Conservation (phyloP, 2,888 invertebrate genomes). For the Itoplectis maculator region DNA sequence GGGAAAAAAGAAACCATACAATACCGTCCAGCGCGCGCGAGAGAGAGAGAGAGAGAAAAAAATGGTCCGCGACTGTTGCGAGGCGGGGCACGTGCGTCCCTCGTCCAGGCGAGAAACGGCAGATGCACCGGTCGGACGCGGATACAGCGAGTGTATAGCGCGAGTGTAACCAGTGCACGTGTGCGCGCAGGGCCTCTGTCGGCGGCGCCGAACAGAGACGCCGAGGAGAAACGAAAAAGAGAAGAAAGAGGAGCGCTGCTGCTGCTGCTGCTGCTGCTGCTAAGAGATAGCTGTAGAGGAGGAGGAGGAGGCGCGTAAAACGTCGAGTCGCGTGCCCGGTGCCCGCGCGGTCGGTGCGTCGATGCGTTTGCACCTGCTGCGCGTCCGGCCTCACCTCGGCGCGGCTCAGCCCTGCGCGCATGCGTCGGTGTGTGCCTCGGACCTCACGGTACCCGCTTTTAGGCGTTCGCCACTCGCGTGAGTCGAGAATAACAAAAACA, state of each 20-base stretch:
- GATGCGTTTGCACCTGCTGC: conserved; percentile 76
- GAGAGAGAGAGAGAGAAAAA: not conserved
- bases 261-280: too few species aligned
- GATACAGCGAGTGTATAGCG: too few species aligned
- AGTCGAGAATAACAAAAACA: too few species aligned
- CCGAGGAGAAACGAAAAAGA: not conserved
- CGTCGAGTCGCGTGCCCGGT: conserved; percentile 77
- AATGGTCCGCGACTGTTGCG: conserved; percentile 43
- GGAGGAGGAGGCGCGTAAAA: conserved; percentile 40
- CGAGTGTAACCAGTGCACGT: conserved; percentile 43
- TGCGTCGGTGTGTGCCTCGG: conserved; percentile 18
- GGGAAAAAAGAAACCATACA: not conserved
- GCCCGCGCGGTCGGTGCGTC: conserved; percentile 66
- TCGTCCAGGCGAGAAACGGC: conserved; percentile 52
- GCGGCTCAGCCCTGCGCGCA: conserved; percentile 65
- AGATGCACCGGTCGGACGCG: conserved; percentile 61
- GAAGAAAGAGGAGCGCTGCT: conserved; percentile 27
- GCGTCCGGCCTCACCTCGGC: conserved; percentile 68
- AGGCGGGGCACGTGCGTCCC: conserved; percentile 46
- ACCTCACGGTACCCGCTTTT: not conserved
- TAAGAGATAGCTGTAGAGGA: conserved; percentile 17
- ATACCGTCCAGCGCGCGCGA: too few species aligned
- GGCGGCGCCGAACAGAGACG: too few species aligned
- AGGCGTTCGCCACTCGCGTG: too few species aligned
- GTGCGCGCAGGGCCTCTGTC: conserved; percentile 19